Evolutionary conservation across 2,797 vertebrate species (phyloP).

Genomic region (Paramormyrops hopkinsi): DNA sequence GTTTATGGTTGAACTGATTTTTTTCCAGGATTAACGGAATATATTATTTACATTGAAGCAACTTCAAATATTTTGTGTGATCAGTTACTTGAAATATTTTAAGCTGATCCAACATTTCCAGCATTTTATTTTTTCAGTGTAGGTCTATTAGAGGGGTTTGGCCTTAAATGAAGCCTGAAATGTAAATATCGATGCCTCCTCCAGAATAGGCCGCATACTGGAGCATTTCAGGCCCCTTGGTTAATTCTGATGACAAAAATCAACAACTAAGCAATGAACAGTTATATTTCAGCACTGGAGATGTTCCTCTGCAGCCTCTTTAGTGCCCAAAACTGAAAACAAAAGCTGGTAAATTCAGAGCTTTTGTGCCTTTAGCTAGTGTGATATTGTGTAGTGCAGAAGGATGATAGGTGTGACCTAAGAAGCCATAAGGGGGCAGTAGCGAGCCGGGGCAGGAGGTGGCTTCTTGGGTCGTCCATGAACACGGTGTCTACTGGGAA

Average conservation of each 20-base stretch:
- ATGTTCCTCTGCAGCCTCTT: background rate
- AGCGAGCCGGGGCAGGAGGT: conserved; percentile 20
- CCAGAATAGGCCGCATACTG: background rate
- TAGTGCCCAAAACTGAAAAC: background rate
- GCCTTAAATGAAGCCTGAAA: background rate
- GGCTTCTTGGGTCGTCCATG: background rate
- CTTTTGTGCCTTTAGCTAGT: background rate
- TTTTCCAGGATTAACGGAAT: background rate
- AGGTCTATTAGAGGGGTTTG: background rate
- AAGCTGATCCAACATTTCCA: background rate
- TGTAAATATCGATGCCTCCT: background rate
- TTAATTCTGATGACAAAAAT: background rate
- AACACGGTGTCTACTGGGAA: conserved; percentile 65
- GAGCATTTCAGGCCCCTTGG: background rate
- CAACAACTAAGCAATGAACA: background rate
- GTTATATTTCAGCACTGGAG: background rate
- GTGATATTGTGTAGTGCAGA: background rate
- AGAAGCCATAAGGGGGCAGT: background rate
- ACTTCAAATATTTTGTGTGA: background rate
- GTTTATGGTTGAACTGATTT: background rate
- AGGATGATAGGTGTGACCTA: background rate
- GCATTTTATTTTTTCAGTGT: background rate
- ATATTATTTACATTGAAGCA: background rate
- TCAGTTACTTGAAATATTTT: background rate
- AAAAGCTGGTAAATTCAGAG: background rate